phyloP scores from a whole-genome alignment of 2,113 vertebrate genomes.

The Heptranchias perlo region DNA sequence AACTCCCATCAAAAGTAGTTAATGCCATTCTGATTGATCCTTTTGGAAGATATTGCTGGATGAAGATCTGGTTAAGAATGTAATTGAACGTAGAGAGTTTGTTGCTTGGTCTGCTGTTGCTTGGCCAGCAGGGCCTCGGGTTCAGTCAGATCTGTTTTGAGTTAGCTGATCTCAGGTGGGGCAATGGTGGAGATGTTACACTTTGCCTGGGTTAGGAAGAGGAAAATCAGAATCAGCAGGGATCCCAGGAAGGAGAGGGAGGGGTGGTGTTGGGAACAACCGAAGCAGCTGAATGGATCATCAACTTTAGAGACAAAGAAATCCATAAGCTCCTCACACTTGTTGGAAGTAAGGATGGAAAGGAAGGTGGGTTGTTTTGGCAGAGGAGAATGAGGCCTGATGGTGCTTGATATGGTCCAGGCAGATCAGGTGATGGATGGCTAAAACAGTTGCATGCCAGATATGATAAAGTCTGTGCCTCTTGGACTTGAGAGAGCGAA shows the following conservation, averaged over 20 bases:
- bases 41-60: neutral
- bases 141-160: neutral
- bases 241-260: neutral
- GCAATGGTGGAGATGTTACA: neutral
- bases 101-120: neutral
- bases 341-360: neutral
- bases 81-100: neutral
- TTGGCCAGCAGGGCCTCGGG: neutral
- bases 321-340: neutral
- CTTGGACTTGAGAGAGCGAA: neutral
- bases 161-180: neutral
- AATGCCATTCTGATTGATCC: neutral
- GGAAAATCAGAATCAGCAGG: neutral
- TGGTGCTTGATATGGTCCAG: too few relatives aligned
- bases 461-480: neutral
- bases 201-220: too few relatives aligned
- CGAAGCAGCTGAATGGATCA: neutral
- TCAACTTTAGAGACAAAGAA: neutral
- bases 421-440: too few relatives aligned
- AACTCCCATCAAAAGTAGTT: neutral
- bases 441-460: neutral
- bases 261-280: too few relatives aligned
- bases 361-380: neutral
- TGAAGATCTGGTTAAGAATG: neutral
- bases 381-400: neutral